Evolutionary conservation across 1,140 invertebrate species (phyloP).

Genomic region (Sminthurinus signatus): DNA sequence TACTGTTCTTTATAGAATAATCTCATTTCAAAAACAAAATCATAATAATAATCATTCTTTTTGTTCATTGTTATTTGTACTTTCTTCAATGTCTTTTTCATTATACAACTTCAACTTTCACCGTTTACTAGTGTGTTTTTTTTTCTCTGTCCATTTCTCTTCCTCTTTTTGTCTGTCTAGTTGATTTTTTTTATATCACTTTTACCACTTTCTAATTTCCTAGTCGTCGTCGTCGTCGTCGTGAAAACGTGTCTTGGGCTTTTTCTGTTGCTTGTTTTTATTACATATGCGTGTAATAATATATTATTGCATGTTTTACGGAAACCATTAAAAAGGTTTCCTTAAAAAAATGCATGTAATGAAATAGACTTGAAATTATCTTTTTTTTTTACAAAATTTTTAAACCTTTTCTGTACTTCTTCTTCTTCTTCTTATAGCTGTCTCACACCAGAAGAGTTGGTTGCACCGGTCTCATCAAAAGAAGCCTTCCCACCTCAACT

Average conservation of each 20-base stretch:
- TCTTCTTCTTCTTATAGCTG: slow-evolving; percentile 26
- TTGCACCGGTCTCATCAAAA: slow-evolving; percentile 18
- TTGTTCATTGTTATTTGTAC: not conserved
- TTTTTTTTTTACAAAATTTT: not conserved
- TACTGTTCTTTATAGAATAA: too few relatives aligned
- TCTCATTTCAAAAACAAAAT: too few relatives aligned
- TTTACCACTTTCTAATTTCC: not conserved
- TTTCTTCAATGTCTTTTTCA: not conserved
- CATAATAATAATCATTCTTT: too few relatives aligned
- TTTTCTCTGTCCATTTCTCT: not conserved
- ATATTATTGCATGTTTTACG: too few relatives aligned
- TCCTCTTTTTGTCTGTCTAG: not conserved
- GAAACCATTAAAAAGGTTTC: not conserved
- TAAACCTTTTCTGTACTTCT: not conserved
- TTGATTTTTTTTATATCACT: not conserved
- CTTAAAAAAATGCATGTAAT: too few relatives aligned
- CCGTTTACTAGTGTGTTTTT: not conserved
- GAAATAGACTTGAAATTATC: not conserved
- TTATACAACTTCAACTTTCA: not conserved
- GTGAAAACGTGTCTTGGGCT: slow-evolving; percentile 30
- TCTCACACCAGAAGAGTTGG: slow-evolving; percentile 33
- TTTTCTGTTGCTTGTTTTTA: slow-evolving; percentile 31
- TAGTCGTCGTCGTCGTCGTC: not conserved
- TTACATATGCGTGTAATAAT: too few relatives aligned
- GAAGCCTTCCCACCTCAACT: slow-evolving; percentile 41